Evolutionary conservation across 2,113 vertebrate species (phyloP), one percentile per base, ranked within the genome.

Genomic region (Bucco capensis): DNA sequence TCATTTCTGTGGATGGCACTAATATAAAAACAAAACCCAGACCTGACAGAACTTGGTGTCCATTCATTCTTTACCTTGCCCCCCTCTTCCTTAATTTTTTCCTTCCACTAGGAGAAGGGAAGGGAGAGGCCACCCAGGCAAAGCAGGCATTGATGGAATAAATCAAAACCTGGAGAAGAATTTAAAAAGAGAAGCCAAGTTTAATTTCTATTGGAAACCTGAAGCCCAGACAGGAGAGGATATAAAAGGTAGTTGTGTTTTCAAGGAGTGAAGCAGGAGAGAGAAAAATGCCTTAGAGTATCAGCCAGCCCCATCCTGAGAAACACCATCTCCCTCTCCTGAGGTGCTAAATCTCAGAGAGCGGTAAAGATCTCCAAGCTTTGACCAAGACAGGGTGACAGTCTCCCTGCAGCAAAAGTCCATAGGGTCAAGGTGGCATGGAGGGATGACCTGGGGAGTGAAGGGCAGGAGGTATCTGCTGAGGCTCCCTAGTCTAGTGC

Each of bases 371-470:
- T 14, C 31, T 44, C n/a, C 16, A 2, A 28, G 51, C 12, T 60
- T 53, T 72, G 54, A 69, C 30, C n/a, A 23, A 46, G 60, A 24
- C 0, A 1, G 6, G 2, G 18, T 27, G 12, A 11, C 67, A 86
- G 31, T 25, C 8, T n/a, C 60, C 46, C 17, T 14, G 17, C 30
- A 62, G 51, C 2, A 14, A 58, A 71, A 80, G 24, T 12, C 58
- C 58, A 33, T 6, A 4, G n/a, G 38, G 42, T 2, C 1, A 2
- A 31, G 23, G 53, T 14, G 28, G 28, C 4, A 4, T 3, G 8
- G n/a, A 27, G 8, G 6, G n/a, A 38, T 6, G 19, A 35, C 18
- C 44, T 31, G 19, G 19, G 51, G 9, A 66, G 9, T 2, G 10
- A 80, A 27, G 14, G 25, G 30, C 24, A 44, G 49, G 16, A 83